These are phyloP conservation scores for Ochotona curzoniae DNA, from an alignment of 2,113 vertebrate species.

Conservation along the genomic window DNA sequence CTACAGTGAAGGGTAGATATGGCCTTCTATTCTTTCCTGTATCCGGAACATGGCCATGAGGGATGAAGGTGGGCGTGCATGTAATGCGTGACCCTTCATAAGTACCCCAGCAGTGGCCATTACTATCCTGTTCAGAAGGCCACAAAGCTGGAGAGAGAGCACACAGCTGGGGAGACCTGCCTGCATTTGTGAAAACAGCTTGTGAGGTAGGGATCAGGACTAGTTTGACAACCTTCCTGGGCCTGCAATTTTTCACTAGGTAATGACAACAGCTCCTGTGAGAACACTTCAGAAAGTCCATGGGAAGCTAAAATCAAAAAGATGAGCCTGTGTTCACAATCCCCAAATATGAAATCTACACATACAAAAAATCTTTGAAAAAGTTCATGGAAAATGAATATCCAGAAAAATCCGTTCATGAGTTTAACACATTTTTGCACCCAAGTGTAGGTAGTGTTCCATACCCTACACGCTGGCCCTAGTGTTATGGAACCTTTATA, in stretches of 20 bases:
- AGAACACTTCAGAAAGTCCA: too few species aligned
- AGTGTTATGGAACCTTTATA: neutral
- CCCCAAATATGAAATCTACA: too few species aligned
- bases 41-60: too few species aligned
- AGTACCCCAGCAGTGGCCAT: neutral
- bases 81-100: neutral
- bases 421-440: too few species aligned
- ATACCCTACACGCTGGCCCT: neutral
- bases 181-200: neutral
- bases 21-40: neutral
- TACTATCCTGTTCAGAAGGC: neutral
- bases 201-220: neutral
- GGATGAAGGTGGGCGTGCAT: neutral
- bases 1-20: neutral
- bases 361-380: too few species aligned
- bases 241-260: neutral
- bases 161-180: neutral
- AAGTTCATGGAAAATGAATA: too few species aligned
- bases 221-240: neutral
- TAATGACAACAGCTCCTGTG: neutral
- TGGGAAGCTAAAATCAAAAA: too few species aligned
- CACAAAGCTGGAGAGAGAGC: neutral
- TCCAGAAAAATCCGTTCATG: too few species aligned
- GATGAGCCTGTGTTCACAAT: too few species aligned
- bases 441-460: neutral